Percentiles rank a stretch among this genome's conserved stretches.
Conservation (phyloP, 2,888 invertebrate genomes). For the Phyllotreta striolata region DNA sequence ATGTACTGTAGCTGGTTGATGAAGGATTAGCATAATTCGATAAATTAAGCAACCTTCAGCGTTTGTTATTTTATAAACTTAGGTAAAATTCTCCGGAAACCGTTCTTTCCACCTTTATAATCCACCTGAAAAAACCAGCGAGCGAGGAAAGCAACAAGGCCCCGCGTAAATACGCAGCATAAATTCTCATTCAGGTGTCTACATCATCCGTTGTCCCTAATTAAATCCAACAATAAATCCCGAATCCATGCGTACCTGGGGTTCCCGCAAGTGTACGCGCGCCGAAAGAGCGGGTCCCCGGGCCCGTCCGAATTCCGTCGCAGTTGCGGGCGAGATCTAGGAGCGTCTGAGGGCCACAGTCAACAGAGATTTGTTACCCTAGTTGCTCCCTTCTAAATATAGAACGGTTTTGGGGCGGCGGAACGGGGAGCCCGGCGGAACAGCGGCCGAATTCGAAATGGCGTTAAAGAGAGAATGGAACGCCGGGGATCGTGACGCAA, state of each 20-base stretch:
- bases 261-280: neutral
- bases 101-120: no score
- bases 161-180: no score
- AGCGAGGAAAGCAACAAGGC: no score
- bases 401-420: constrained; percentile 2
- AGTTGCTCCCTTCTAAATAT: constrained; percentile 24
- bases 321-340: constrained; percentile 5
- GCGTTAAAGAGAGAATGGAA: constrained; percentile 3
- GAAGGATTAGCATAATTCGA: no score
- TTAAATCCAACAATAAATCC: constrained; percentile 13
- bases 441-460: neutral
- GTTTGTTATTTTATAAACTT: no score
- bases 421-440: constrained; percentile 4
- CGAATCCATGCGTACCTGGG: neutral
- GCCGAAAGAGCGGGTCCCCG: constrained; percentile 1
- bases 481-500: no score
- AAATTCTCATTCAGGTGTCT: no score
- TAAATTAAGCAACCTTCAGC: no score
- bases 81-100: no score
- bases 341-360: constrained; percentile 21
- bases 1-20: no score
- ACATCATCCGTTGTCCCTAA: neutral
- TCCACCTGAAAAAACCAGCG: no score
- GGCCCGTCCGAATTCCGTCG: constrained; percentile 8
- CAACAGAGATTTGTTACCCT: constrained; percentile 26